phyloP scores from a whole-genome alignment of 2,797 vertebrate genomes.

The Florisuga fusca region DNA sequence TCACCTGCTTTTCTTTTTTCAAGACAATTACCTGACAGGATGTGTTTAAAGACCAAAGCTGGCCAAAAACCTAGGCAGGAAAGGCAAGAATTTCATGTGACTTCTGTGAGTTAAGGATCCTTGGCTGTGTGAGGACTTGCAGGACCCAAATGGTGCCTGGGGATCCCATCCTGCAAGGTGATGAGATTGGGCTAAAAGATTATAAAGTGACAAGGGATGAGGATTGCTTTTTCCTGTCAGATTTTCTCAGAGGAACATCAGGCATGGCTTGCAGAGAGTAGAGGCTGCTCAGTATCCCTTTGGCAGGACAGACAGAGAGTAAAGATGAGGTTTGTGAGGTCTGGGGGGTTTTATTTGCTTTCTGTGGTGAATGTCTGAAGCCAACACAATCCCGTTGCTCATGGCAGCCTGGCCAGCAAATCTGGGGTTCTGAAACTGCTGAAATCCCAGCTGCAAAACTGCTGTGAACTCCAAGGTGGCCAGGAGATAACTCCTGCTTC shows the following conservation, averaged over 20 bases:
- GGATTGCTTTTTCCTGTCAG: neutral
- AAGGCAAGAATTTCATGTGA: neutral
- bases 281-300: neutral
- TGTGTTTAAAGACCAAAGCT: neutral
- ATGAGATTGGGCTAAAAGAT: neutral
- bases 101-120: neutral
- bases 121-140: neutral
- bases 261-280: neutral
- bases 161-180: neutral
- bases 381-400: fast-evolving
- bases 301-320: neutral
- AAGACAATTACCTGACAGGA: neutral
- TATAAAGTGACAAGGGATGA: neutral
- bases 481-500: neutral
- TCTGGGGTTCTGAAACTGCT: neutral
- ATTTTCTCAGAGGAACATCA: fast-evolving
- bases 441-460: neutral
- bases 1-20: neutral
- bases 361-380: neutral
- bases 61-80: neutral
- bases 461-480: neutral
- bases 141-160: neutral
- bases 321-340: neutral
- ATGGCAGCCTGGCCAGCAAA: neutral
- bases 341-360: neutral